Evolutionary conservation across 2,113 vertebrate species (phyloP), one percentile per base, ranked within the genome.

Genomic region (Eublepharis macularius): DNA sequence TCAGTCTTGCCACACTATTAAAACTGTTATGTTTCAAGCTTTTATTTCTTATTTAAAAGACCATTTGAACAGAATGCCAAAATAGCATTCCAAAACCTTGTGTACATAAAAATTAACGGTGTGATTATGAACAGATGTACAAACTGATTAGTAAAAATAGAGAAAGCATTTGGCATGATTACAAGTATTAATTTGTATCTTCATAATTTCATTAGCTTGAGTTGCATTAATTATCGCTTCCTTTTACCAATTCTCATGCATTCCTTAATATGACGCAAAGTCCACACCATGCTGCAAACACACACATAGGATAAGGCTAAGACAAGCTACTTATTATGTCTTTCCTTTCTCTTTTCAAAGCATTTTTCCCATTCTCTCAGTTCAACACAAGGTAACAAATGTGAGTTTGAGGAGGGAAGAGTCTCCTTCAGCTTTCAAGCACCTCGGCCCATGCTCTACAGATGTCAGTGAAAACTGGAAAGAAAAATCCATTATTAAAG

Each of bases 61-160:
- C n/a, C 36, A 78, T 77, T 87, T 54, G 43, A 68, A 82, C 73
- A 87, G 75, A 87, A 82, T 72, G 74, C 69, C 66, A 82, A 60
- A 49, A 26, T 34, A 79, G 41, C 60, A 63, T 72, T 76, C 84
- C 4, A 83, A 8, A 65, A 4, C 1, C 60, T 86, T 81, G 87
- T 11, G 75, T 88, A 0, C 16, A 81, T 84, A 76, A 86, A 82
- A 13, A 12, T 68, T 82, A 91, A 87, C 8, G 26, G 74, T 21
- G 81, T 32, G 69, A 83, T 82, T 54, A 3, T 78, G 51, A 87
- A 90, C 14, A 87, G 0, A 0, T 87, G 6, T 49, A 87, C 0
- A 82, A 87, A 90, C 86, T 10, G 80, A 88, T 49, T 6, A 83
- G 12, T 41, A 90, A 88, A 88, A 87, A 68, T 68, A 69, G 82